These are phyloP conservation scores for Mechanitis messenoides DNA, from an alignment of 2,888 invertebrate genomes.

Conservation along the genomic window DNA sequence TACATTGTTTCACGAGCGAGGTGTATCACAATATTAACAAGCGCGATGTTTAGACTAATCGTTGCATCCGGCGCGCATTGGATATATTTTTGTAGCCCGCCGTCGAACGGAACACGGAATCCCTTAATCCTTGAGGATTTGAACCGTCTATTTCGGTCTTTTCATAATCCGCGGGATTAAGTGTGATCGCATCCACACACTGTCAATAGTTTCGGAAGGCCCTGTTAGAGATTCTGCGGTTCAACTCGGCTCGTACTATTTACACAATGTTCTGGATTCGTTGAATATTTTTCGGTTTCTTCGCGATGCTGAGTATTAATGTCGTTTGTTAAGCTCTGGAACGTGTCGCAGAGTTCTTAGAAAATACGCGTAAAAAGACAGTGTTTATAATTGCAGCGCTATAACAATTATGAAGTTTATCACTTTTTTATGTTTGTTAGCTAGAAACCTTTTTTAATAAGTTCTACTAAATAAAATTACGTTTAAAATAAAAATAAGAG, in stretches of 20 bases:
- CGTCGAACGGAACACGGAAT: slow-evolving; percentile 72
- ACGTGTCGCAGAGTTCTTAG: slow-evolving; percentile 43
- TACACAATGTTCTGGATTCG: slow-evolving; percentile 55
- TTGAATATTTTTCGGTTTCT: slow-evolving; percentile 68
- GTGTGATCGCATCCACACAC: slow-evolving; percentile 76
- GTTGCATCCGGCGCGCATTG: slow-evolving; percentile 72
- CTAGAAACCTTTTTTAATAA: no score
- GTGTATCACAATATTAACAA: slow-evolving; percentile 61
- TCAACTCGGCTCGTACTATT: slow-evolving; percentile 60
- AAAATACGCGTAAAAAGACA: no score
- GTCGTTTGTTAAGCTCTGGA: slow-evolving; percentile 48
- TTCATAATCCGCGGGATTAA: slow-evolving; percentile 74
- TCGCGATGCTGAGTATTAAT: slow-evolving; percentile 48
- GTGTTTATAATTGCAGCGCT: no score
- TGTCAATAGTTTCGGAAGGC: slow-evolving; percentile 76
- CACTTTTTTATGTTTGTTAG: no score
- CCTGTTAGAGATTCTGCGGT: slow-evolving; percentile 71
- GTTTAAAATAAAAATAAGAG: no score
- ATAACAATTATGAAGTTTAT: no score
- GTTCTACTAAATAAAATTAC: no score
- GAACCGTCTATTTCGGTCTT: slow-evolving; percentile 76
- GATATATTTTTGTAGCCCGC: slow-evolving; percentile 73
- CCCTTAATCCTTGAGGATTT: slow-evolving; percentile 74
- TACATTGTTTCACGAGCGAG: slow-evolving; percentile 15
- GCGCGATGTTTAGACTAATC: slow-evolving; percentile 71